Evolutionary conservation across 2,113 vertebrate species (phyloP), one percentile per base, ranked within the genome.

Genomic region (Balaeniceps rex): DNA sequence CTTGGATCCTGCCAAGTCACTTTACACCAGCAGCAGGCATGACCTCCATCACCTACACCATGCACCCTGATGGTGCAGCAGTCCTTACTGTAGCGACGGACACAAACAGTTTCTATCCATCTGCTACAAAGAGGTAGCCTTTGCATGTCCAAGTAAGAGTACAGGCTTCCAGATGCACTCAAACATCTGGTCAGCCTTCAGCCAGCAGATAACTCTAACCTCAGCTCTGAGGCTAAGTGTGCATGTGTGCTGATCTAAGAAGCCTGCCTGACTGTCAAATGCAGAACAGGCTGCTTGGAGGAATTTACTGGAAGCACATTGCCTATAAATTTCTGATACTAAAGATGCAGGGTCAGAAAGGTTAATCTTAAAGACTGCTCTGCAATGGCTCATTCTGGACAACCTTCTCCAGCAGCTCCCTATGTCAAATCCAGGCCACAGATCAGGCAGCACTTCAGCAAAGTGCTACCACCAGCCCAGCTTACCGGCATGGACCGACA

Each of bases 291-390:
- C 70, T 95, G 44, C 70, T 91, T 71, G 34, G 25, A 93, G 34
- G 74, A 94, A 91, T 79, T 95, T 95, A 95, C 42, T 85, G 58
- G 71, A 90, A 96, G 77, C 65, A 88, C 65, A 57, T 3, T 69
- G 82, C 63, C 78, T 65, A 34, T 83, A 77, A 79, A 85, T 88
- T 94, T 92, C 84, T 83, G 38, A 80, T 58, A 64, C 40, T 76
- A 47, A 95, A 86, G 49, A 82, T 46, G 16, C 16, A n/a, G 63
- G 66, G 82, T 94, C 75, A 92, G 51, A 88, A 83, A 79, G 82
- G 82, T 79, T 91, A 88, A 86, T 57, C 75, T 76, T 83, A 77
- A 72, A 83, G 49, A 70, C 33, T 52, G 36, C 14, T 91, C 66
- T 83, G 51, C 64, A 88, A 18, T 47, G 38, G n/a, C 23, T 95